Evolutionary conservation across 2,888 invertebrate genomes (phyloP).

Genomic region (Epirrhoe tristata): DNA sequence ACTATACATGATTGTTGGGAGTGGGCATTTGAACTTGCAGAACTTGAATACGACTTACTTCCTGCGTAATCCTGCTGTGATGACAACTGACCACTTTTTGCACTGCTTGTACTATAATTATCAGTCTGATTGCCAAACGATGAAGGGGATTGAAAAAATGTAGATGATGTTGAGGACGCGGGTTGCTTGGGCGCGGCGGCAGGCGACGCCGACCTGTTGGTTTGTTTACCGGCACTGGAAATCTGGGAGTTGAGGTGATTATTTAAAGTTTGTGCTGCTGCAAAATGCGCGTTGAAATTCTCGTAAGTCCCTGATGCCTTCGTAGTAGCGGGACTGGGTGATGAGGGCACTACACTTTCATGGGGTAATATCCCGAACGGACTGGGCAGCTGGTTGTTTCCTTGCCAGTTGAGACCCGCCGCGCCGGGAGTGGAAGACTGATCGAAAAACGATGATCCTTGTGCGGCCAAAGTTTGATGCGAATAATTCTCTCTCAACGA

Average conservation of each 20-base stretch:
- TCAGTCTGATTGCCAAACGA: constrained; percentile 86
- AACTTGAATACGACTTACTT: constrained; percentile 86
- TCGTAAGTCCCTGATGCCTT: constrained; percentile 87
- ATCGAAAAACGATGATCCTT: constrained; percentile 88
- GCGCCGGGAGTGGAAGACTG: constrained; percentile 84
- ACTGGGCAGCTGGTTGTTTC: constrained; percentile 88
- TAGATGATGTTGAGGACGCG: constrained; percentile 81
- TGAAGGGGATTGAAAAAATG: constrained; percentile 88
- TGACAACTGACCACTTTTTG: constrained; percentile 83
- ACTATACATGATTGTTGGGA: constrained; percentile 91
- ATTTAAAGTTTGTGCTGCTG: constrained; percentile 86
- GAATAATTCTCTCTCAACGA: constrained; percentile 86
- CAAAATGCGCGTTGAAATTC: constrained; percentile 90
- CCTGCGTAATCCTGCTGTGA: constrained; percentile 85
- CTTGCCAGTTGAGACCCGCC: constrained; percentile 89
- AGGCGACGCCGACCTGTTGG: constrained; percentile 83
- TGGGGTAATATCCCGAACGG: constrained; percentile 92
- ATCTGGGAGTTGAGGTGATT: constrained; percentile 89
- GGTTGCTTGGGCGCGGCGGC: constrained; percentile 83
- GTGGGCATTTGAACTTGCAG: constrained; percentile 85
- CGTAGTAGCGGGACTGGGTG: constrained; percentile 86
- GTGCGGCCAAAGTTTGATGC: constrained; percentile 85
- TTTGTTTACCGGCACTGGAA: constrained; percentile 84
- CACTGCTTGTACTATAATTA: constrained; percentile 84
- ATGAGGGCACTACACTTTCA: constrained; percentile 89